Evolutionary conservation across 2,888 invertebrate genomes (phyloP).

Genomic region (Theodoxus fluviatilis): DNA sequence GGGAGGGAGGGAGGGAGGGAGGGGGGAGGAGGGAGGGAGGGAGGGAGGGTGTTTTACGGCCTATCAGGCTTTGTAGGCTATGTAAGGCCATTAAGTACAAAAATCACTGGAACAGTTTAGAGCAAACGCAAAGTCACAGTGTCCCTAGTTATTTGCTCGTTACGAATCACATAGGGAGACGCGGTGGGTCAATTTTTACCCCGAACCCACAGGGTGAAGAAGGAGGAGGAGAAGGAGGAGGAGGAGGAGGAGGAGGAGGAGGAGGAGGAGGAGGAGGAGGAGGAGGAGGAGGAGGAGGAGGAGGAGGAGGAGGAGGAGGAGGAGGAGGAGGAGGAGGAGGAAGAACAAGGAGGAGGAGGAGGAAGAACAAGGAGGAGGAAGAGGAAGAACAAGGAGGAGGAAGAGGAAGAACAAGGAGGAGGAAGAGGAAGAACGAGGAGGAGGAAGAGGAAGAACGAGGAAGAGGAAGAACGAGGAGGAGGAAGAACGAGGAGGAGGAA

Average conservation of each 20-base stretch:
- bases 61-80: too few species aligned
- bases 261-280: neutral
- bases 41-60: conserved; percentile 6
- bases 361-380: neutral
- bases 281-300: neutral
- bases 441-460: neutral
- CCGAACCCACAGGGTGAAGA: neutral
- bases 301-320: neutral
- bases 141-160: too few species aligned
- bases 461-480: neutral
- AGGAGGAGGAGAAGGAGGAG: neutral
- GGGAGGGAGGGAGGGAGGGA: neutral
- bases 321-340: neutral
- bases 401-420: neutral
- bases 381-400: neutral
- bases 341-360: neutral
- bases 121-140: too few species aligned
- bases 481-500: neutral
- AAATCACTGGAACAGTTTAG: too few species aligned
- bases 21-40: neutral
- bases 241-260: neutral
- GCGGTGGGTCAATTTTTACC: neutral
- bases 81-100: too few species aligned
- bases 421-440: neutral
- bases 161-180: too few species aligned